Evolutionary conservation across 1,140 invertebrate genomes (phyloP).

Genomic region (Himalopsyche phryganea): DNA sequence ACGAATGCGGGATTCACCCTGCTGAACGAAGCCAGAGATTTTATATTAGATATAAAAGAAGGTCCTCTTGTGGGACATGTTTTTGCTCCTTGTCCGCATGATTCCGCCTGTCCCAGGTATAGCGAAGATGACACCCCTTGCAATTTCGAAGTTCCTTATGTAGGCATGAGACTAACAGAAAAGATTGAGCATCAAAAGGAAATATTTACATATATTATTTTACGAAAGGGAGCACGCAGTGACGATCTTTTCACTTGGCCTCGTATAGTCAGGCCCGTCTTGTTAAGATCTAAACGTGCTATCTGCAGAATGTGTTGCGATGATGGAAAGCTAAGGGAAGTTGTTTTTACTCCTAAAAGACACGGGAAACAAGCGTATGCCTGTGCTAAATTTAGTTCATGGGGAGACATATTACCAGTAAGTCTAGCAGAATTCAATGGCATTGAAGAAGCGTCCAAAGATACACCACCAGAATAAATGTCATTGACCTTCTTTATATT

Average conservation of each 20-base stretch:
- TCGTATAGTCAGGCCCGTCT: conserved; percentile 65
- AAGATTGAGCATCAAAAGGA: conserved; percentile 49
- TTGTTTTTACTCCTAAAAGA: conserved; percentile 71
- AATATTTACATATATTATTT: conserved; percentile 70
- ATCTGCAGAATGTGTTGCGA: conserved; percentile 76
- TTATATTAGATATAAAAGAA: conserved; percentile 56
- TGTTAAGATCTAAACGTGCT: conserved; percentile 64
- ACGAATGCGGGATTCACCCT: conserved; percentile 74
- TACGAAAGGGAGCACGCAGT: conserved; percentile 69
- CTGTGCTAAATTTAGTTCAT: conserved; percentile 65
- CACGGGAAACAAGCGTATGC: conserved; percentile 66
- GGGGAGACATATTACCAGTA: conserved; percentile 72
- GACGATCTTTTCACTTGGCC: conserved; percentile 65
- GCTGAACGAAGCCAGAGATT: conserved; percentile 73
- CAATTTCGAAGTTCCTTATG: conserved; percentile 69
- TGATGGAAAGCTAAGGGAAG: conserved; percentile 69
- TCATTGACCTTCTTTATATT: too few species aligned
- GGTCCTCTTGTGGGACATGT: conserved; percentile 55
- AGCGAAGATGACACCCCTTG: conserved; percentile 65
- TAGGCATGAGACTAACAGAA: conserved; percentile 52
- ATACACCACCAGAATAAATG: too few species aligned
- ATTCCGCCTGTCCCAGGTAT: conserved; percentile 68
- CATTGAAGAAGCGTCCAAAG: conserved; percentile 7
- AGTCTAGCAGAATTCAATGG: conserved; percentile 38
- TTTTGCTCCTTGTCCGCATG: conserved; percentile 83